Base-by-base conservation (phyloP, 2,888 invertebrate species). In the Nomada ferruginata region DNA sequence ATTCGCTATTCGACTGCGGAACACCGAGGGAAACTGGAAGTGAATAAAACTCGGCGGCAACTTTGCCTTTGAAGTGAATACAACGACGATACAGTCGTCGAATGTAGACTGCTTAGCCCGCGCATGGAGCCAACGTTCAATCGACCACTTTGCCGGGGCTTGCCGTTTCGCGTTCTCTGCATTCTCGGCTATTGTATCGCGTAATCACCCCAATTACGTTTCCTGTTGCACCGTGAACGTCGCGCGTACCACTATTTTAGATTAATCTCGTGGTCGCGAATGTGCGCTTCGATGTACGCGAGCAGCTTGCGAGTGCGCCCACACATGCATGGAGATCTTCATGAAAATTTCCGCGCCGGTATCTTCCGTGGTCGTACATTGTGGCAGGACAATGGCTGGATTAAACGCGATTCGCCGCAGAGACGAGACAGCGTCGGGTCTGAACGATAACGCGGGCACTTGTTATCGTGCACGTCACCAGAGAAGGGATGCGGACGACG, bases 171-270 rank as follows among this genome's bases (percentile, higher is more conserved):
- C 59, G 15, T 47, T 57, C 61, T 64, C 26, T 42, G 75, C 61
- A 60, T 76, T 70, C 63, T 76, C 65, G 60, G 42, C 84, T 65
- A 84, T 81, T 84, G 84, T 84, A 63, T 76, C 66, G n/a, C 18
- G 60, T 75, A 84, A 81, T 77, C 72, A 29, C 70, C 59, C 63
- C 60, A 66, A 84, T 84, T 84, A 81, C 68, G 66, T 29, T 57
- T 53, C 63, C 66, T 60, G 57, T 36, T n/a, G 69, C 26, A 13
- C 59, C 52, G 44, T 61, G 79, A 76, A 83, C 76, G 11, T 11
- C 59, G 50, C 42, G 65, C 65, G 55, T 53, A 50, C 82, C 75
- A 7, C 29, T 77, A 72, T 75, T 59, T 57, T 60, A 64, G 47
- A 64, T 73, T 79, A 76, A 84, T 82, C 76, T 52, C 63, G 73